phyloP scores from a whole-genome alignment of 2,888 invertebrate species.

The Acanthosepion lycidas region DNA sequence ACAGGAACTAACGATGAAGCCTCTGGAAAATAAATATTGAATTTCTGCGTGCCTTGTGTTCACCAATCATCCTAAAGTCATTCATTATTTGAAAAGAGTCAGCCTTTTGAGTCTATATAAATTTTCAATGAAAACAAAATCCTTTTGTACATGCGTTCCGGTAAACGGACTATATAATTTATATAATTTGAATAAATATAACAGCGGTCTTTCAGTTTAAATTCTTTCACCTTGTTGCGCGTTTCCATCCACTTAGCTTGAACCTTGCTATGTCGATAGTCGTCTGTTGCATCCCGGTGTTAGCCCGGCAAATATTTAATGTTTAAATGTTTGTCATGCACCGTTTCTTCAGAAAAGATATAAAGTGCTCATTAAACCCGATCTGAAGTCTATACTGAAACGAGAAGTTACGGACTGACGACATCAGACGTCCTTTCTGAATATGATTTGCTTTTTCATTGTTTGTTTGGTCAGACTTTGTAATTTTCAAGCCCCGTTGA shows the following conservation, averaged over 20 bases:
- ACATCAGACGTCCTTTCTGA: slow-evolving; percentile 12
- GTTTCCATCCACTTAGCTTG: not conserved
- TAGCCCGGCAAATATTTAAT: slow-evolving; percentile 1
- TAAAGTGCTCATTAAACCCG: not conserved
- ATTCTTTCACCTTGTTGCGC: not conserved
- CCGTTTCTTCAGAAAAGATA: not conserved
- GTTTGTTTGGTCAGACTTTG: not conserved
- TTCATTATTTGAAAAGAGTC: not conserved
- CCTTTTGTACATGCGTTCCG: not conserved
- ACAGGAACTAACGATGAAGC: not conserved
- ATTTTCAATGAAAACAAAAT: not conserved
- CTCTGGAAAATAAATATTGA: not conserved
- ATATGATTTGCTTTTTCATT: slow-evolving; percentile 17
- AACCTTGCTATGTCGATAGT: not conserved
- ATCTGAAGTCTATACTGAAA: not conserved
- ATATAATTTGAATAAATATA: not conserved
- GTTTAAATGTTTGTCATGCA: not conserved
- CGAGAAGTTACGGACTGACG: not conserved
- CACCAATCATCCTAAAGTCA: not conserved
- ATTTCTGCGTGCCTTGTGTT: not conserved
- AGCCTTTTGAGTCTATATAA: not conserved
- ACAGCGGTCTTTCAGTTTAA: not conserved
- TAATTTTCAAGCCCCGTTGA: not conserved
- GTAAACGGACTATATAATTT: not conserved
- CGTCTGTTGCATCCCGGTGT: not conserved